Evolutionary conservation across 2,113 vertebrate species (phyloP), one percentile per base, ranked within the genome.

Genomic region (Camelus bactrianus): DNA sequence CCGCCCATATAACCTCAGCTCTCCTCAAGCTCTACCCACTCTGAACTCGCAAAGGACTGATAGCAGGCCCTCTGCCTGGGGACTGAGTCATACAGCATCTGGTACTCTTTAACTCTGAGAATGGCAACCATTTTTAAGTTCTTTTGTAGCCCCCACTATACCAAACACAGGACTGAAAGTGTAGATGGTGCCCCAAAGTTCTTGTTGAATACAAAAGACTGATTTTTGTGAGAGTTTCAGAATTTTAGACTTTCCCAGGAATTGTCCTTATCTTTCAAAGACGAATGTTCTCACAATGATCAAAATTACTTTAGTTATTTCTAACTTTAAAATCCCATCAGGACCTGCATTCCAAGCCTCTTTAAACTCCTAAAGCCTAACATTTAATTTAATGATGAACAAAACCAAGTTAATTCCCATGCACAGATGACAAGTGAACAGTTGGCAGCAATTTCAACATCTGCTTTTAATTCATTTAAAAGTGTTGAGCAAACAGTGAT

Each of bases 391-490:
- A 76, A 91, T 89, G 91, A 75, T 89, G 93, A 97, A 82, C 16
- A 93, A 88, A 96, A 95, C 54, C 70, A 94, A 97, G 38, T 95
- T 93, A 91, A 97, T 97, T 88, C 38, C 50, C 35, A 73, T 86
- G 93, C 50, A 62, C 67, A 94, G 48, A 95, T 46, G 89, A 95
- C 56, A 70, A 91, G 89, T 77, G 76, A 96, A 95, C 35, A 91
- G 84, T 89, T 96, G 85, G 85, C 93, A 82, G 46, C 17, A 93
- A 86, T 94, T 85, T 95, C 72, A 94, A 86, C 76, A 95, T 89
- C 96, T 98, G 95, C 52, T 97, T 96, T 97, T 91, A 95, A 96
- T 97, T 79, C 52, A 75, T 73, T 96, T 96, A 46, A 91, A 96
- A 95, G 85, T 93, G 56, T 89, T 97, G 69, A 95, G 65, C 28